These are phyloP conservation scores for Mamestra brassicae DNA, from an alignment of 2,888 invertebrate species.

Conservation along the genomic window DNA sequence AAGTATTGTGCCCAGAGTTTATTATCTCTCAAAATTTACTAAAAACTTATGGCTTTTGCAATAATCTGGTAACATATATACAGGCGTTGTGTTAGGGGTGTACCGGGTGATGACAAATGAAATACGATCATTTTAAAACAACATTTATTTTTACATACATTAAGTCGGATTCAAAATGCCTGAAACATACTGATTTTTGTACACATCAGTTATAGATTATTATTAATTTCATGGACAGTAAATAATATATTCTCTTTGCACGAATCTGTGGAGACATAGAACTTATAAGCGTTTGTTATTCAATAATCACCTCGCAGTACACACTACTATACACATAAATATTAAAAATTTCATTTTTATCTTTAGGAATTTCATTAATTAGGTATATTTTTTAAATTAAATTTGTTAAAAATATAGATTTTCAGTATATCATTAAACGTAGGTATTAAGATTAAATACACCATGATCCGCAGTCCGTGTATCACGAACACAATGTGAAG, in stretches of 20 bases:
- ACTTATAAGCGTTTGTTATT: slow-evolving; percentile 83
- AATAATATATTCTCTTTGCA: slow-evolving; percentile 85
- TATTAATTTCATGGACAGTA: slow-evolving; percentile 88
- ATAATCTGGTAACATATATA: not conserved
- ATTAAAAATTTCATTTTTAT: slow-evolving; percentile 88
- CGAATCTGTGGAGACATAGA: slow-evolving; percentile 80
- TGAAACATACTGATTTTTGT: slow-evolving; percentile 90
- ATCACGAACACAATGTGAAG: slow-evolving; percentile 66
- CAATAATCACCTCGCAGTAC: slow-evolving; percentile 84
- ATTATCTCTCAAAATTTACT: too few relatives aligned
- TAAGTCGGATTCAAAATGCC: slow-evolving; percentile 91
- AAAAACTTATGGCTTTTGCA: too few relatives aligned
- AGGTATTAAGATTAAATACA: slow-evolving; percentile 83
- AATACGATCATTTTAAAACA: slow-evolving; percentile 89
- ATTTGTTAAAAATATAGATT: slow-evolving; percentile 90
- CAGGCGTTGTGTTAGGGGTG: not conserved
- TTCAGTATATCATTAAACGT: slow-evolving; percentile 86
- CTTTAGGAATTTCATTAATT: slow-evolving; percentile 89
- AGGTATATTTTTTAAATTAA: slow-evolving; percentile 86
- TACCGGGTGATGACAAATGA: slow-evolving; percentile 71
- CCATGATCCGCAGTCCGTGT: slow-evolving; percentile 77
- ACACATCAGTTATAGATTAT: slow-evolving; percentile 89
- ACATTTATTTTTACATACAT: slow-evolving; percentile 91
- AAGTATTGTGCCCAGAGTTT: too few relatives aligned
- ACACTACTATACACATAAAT: slow-evolving; percentile 88